A percentile compares a stretch with the other conserved stretches of the same genome.
phyloP scores from a whole-genome alignment of 2,888 invertebrate genomes.

The Apamea anceps region DNA sequence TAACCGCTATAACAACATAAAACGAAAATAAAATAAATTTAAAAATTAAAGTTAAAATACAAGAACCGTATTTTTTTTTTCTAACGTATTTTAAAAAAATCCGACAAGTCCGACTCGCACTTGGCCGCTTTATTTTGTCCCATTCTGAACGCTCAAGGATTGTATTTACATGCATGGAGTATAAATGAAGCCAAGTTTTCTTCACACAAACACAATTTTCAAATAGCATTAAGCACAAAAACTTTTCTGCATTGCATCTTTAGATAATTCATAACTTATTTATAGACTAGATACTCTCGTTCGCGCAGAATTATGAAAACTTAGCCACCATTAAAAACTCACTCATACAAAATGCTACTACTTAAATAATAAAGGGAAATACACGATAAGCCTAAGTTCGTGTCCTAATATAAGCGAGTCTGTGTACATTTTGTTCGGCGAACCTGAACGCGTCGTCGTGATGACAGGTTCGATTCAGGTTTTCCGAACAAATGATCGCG shows the following conservation, averaged over 20 bases:
- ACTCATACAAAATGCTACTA: slow-evolving; percentile 46
- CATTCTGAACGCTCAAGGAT: slow-evolving; percentile 9
- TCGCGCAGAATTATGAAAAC: background rate
- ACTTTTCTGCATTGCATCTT: too few relatives aligned
- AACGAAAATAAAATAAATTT: too few relatives aligned
- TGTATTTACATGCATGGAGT: slow-evolving; percentile 1
- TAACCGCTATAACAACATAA: too few relatives aligned
- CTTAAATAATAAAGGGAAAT: slow-evolving; percentile 38
- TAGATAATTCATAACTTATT: background rate
- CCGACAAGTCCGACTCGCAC: background rate
- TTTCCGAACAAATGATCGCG: background rate
- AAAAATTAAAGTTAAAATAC: too few relatives aligned
- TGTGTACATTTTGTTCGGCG: background rate
- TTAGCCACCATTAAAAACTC: background rate
- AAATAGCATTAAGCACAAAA: slow-evolving; percentile 1
- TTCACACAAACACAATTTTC: background rate
- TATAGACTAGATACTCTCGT: background rate
- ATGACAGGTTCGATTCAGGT: background rate
- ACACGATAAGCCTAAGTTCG: slow-evolving; percentile 22
- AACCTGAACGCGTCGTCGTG: too few relatives aligned
- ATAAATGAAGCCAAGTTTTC: slow-evolving; percentile 13
- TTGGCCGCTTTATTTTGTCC: background rate
- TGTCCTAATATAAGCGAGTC: background rate
- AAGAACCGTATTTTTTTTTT: too few relatives aligned
- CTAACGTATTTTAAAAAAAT: too few relatives aligned